Evolutionary conservation across 2,888 invertebrate genomes (phyloP).

Genomic region (Spatulosminthurus flaviceps): DNA sequence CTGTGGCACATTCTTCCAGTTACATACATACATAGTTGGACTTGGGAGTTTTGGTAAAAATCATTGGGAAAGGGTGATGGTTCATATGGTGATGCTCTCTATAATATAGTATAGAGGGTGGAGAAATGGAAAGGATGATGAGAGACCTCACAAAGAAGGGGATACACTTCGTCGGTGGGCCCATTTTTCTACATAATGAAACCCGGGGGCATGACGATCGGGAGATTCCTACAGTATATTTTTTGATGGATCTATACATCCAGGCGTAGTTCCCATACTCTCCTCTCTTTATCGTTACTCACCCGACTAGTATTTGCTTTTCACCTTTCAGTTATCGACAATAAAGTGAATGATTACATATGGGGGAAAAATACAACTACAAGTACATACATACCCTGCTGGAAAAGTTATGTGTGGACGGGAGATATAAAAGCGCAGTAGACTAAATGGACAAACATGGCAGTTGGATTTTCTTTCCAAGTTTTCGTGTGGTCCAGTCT

Average conservation of each 20-base stretch:
- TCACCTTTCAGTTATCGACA: slow-evolving; percentile 48
- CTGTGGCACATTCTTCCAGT: no score
- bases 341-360: slow-evolving; percentile 38
- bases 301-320: slow-evolving; percentile 46
- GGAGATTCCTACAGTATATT: slow-evolving; percentile 4
- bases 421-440: not conserved
- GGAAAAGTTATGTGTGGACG: not conserved
- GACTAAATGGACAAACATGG: not conserved
- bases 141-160: slow-evolving; percentile 54
- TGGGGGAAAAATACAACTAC: slow-evolving; percentile 6
- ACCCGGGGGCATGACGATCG: slow-evolving; percentile 52
- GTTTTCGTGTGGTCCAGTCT: not conserved
- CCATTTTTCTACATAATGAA: slow-evolving; percentile 60
- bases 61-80: slow-evolving; percentile 2
- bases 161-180: slow-evolving; percentile 62
- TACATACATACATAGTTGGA: no score
- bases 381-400: no score
- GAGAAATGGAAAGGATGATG: slow-evolving; percentile 49
- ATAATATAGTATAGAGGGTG: no score
- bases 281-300: slow-evolving; percentile 4
- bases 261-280: not conserved
- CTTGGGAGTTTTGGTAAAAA: not conserved
- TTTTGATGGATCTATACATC: not conserved
- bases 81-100: no score
- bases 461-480: not conserved